phyloP scores from a whole-genome alignment of 2,113 vertebrate species.

The Callithrix jacchus region DNA sequence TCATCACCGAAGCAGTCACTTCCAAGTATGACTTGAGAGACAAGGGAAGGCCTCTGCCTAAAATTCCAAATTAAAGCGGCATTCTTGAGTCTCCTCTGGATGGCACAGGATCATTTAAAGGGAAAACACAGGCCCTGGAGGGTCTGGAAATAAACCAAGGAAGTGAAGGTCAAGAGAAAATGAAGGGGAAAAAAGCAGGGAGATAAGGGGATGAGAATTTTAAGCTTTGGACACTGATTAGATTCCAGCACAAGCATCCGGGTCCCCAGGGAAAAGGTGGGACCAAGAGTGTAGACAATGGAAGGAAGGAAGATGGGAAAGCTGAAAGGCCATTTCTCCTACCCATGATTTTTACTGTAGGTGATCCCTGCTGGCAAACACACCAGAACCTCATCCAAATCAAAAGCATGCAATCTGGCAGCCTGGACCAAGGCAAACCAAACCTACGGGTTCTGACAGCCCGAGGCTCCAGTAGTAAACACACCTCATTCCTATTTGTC shows the following conservation, averaged over 20 bases:
- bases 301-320: no score
- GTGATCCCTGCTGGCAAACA: neutral
- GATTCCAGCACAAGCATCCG: neutral
- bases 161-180: neutral
- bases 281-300: neutral
- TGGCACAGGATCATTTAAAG: neutral
- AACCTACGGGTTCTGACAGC: constrained; percentile 6
- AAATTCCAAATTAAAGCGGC: neutral
- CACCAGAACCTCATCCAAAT: neutral
- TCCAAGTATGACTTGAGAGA: neutral
- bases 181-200: neutral
- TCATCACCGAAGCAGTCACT: neutral
- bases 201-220: neutral
- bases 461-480: neutral
- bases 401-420: neutral
- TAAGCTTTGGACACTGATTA: neutral
- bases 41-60: neutral
- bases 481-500: neutral
- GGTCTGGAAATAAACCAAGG: neutral
- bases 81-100: neutral
- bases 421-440: neutral
- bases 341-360: fast-evolving
- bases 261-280: neutral
- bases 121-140: neutral
- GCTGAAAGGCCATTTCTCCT: fast-evolving